A percentile compares a stretch with the other conserved stretches of the same genome.
phyloP scores from a whole-genome alignment of 2,797 vertebrate species.

The Mastacembelus armatus region DNA sequence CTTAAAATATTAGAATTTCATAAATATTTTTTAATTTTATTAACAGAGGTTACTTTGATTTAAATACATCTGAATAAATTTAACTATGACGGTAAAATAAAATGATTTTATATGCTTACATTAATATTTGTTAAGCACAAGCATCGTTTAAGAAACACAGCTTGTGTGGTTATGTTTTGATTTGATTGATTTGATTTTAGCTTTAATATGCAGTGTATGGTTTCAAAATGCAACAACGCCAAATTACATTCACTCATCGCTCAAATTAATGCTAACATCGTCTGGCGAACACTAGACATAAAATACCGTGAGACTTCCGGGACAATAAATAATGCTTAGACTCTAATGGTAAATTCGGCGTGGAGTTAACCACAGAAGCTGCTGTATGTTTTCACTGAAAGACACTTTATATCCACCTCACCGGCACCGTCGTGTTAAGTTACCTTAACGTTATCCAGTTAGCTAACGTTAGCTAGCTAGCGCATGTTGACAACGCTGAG shows the following conservation, averaged over 20 bases:
- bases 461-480: background rate
- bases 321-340: accelerated
- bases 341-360: constrained; percentile 2
- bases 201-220: background rate
- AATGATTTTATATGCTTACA: background rate
- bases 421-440: too few relatives aligned
- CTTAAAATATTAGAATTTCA: too few relatives aligned
- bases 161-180: background rate
- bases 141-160: background rate
- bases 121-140: background rate
- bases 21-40: too few relatives aligned
- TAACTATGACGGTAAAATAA: too few relatives aligned
- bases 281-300: accelerated
- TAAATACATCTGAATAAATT: too few relatives aligned
- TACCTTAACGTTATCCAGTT: too few relatives aligned
- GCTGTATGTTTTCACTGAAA: background rate
- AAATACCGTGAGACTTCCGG: accelerated
- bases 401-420: too few relatives aligned
- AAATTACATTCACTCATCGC: background rate
- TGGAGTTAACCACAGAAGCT: accelerated
- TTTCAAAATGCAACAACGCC: background rate
- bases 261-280: background rate
- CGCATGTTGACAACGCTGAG: background rate
- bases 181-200: background rate
- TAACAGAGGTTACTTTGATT: too few relatives aligned